phyloP scores from a whole-genome alignment of 2,888 invertebrate species.

The Byasa hedistus region DNA sequence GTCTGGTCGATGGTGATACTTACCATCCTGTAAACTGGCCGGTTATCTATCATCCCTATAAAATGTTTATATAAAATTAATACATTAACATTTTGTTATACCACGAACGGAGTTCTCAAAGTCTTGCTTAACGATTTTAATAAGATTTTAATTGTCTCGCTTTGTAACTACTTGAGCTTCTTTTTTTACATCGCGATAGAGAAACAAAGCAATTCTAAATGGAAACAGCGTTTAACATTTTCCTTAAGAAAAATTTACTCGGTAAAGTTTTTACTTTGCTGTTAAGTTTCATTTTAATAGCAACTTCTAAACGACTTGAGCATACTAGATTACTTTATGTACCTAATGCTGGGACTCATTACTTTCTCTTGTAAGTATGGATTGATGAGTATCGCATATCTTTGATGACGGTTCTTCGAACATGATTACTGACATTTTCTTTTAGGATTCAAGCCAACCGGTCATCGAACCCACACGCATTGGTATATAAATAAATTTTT shows the following conservation, averaged over 20 bases:
- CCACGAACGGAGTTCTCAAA: neutral
- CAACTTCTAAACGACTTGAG: neutral
- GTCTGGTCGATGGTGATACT: too few relatives aligned
- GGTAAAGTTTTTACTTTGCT: neutral
- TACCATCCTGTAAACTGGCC: too few relatives aligned
- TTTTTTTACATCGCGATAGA: neutral
- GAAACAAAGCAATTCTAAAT: neutral
- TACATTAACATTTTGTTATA: neutral
- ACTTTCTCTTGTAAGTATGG: too few relatives aligned
- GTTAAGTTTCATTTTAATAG: neutral
- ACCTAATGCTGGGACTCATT: too few relatives aligned
- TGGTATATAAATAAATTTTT: too few relatives aligned
- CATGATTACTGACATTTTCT: too few relatives aligned
- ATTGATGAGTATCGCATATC: too few relatives aligned
- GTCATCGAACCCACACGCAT: too few relatives aligned
- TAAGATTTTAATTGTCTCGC: conserved; percentile 9
- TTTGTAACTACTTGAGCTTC: neutral
- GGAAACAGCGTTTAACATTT: neutral
- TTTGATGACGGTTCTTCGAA: too few relatives aligned
- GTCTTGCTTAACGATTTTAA: neutral
- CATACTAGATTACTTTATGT: neutral
- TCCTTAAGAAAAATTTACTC: neutral
- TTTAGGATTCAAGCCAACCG: too few relatives aligned
- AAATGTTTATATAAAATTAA: conserved; percentile 5
- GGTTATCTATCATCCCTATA: too few relatives aligned